Base-by-base conservation (phyloP, 2,888 invertebrate genomes). In the Eulithis testata region DNA sequence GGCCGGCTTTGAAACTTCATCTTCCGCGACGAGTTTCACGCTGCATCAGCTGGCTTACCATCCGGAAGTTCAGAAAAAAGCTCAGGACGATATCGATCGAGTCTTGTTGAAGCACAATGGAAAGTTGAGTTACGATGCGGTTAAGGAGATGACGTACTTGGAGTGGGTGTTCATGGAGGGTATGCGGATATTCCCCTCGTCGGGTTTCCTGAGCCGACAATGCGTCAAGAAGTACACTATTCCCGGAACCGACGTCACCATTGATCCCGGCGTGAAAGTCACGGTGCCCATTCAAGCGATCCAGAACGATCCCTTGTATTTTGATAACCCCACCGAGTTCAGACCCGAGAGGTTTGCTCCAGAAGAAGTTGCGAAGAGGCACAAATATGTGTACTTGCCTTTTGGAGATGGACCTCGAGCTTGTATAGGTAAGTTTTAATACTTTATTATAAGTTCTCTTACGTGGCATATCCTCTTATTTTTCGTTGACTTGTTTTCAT, bases 1-100 rank as follows among this genome's bases (percentile, higher is more conserved):
- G 1, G 93, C 93, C 0, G 93, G 93, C 0, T 93, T 92, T 55
- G 93, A 93, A 68, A 92, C 93, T 0, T 93, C 93, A 0, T 91
- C 93, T 0, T 88, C 90, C 0, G 86, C 90, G 0, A 87, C 90
- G 5, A 87, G 88, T 51, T 85, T 77, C 69, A 85, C 89, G 2
- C 73, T 89, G 50, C 87, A 89, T 63, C 83, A 89, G 73, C 78
- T 90, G 1, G 89, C 89, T 3, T 80, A 73, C 70, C 70, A 88
- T 51, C 86, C 83, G 0, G 79, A 79, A 8, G 80, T 84, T 5
- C 89, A 90, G 65, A 66, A 67, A 1, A 82, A 78, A 37, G 86
- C 77, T 9, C 89, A 88, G 56, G 70, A 68, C 0, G 84, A 88
- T 11, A 80, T 90, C 4, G 87, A 86, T 57, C 73, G 76, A 11